Conservation (phyloP, 2,113 vertebrate genomes). For the Aplodontia rufa region DNA sequence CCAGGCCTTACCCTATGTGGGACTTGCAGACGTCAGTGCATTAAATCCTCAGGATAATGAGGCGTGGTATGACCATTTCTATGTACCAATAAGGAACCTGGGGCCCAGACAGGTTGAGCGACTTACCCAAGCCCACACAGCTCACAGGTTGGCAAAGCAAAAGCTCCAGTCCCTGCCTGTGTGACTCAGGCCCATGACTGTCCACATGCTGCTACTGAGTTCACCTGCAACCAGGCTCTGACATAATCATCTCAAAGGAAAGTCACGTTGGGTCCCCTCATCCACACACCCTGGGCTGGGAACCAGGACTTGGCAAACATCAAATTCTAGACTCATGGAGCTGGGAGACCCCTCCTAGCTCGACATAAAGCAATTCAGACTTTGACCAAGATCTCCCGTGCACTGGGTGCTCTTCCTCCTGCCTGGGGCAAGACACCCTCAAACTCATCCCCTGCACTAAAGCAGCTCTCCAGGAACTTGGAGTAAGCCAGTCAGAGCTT, state of each 20-base stretch:
- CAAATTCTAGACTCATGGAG: not conserved
- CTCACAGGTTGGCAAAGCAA: no score
- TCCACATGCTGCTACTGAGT: accelerated
- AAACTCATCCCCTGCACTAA: not conserved
- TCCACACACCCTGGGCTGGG: not conserved
- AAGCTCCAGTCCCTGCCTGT: no score
- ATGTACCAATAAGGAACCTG: no score
- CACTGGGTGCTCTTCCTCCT: not conserved
- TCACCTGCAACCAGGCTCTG: no score
- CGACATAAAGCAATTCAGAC: not conserved
- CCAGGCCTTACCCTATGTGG: no score
- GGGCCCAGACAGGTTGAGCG: no score
- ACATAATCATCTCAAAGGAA: not conserved
- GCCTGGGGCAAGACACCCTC: accelerated
- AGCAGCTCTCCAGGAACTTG: not conserved
- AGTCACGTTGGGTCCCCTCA: not conserved
- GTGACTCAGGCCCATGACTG: no score
- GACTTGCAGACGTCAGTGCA: no score
- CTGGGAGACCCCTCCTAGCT: not conserved
- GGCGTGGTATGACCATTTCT: no score
- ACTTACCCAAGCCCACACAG: no score
- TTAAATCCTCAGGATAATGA: no score
- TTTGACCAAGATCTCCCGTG: not conserved
- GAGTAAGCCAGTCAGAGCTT: not conserved
- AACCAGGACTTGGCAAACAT: not conserved